Base-by-base conservation (phyloP, 2,888 invertebrate species). In the Coelogynopora nodosa region DNA sequence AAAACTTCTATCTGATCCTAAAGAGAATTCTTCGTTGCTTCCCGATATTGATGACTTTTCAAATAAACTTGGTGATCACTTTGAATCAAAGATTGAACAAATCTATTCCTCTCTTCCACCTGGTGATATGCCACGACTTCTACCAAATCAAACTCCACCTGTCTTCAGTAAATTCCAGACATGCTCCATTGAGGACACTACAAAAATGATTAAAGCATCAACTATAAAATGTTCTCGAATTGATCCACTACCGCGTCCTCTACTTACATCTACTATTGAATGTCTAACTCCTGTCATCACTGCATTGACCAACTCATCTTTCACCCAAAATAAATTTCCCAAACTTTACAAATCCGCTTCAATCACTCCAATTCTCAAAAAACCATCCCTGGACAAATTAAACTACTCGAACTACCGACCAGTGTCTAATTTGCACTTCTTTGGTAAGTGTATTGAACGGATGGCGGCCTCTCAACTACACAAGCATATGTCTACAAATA, bases 401-500 rank as follows among this genome's bases (percentile, higher is more conserved):
- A 23, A 74, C 74, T 74, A 74, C 74, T 74, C 74, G 74, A 74
- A 74, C 74, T 74, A 74, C 74, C 74, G 74, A 74, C 74, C 74
- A 23, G 74, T 74, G 74, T 74, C 74, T 74, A 74, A 74, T 26
- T 74, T 74, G 74, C 18, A 74, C 74, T 74, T 74, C 74, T 74
- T 74, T 74, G 74, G 74, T 74, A 74, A 74, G 74, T 74, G 23
- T 74, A 74, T 13, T n/a, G 74, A 23, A 74, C 74, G 23, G 74
- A 74, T 74, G 27, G 74, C 74, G 74, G 23, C 74, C 74, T 13
- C 74, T 74, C 27, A 74, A 74, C 49, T 74, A 74, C 74, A 74
- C 74, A 74, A 74, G 74, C 74, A 74, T 74, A 74, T 74, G 74
- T 74, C 74, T 74, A 26, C 74, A 74, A 74, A 74, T 74, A 74